Conservation (phyloP, 1,140 invertebrate species). For the Drosophila punjabiensis region DNA sequence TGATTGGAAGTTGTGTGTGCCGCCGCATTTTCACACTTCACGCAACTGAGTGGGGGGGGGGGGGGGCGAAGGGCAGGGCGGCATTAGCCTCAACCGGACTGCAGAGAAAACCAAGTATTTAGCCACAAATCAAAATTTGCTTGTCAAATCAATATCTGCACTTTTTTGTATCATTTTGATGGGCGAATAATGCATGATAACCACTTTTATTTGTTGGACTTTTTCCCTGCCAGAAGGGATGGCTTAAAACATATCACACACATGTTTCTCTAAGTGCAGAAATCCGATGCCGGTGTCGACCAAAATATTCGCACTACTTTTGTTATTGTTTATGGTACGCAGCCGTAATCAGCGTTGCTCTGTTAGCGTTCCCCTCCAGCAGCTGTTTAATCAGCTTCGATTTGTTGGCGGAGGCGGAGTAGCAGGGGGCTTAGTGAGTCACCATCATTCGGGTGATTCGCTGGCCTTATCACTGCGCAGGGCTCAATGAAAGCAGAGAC, state of each 20-base stretch:
- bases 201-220: neutral
- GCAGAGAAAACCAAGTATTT: constrained; percentile 18
- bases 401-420: constrained; percentile 17
- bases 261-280: constrained; percentile 12
- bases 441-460: constrained; percentile 9
- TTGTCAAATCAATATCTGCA: constrained; percentile 10
- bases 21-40: constrained; percentile 67
- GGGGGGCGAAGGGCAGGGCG: constrained; percentile 14
- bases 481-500: constrained; percentile 8
- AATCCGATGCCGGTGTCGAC: constrained; percentile 51
- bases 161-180: neutral
- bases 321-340: constrained; percentile 59
- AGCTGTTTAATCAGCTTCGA: constrained; percentile 56
- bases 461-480: constrained; percentile 31
- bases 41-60: constrained; percentile 66
- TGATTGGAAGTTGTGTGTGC: constrained; percentile 66
- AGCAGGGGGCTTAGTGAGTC: constrained; percentile 28
- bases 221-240: neutral
- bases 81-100: neutral
- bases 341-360: constrained; percentile 35
- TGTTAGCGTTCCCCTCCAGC: constrained; percentile 41
- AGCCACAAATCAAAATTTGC: neutral
- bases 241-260: neutral
- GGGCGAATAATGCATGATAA: constrained; percentile 1
- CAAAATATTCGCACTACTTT: constrained; percentile 31